These are phyloP conservation scores for Galeopterus variegatus DNA, from an alignment of 2,113 vertebrate species.

Conservation along the genomic window DNA sequence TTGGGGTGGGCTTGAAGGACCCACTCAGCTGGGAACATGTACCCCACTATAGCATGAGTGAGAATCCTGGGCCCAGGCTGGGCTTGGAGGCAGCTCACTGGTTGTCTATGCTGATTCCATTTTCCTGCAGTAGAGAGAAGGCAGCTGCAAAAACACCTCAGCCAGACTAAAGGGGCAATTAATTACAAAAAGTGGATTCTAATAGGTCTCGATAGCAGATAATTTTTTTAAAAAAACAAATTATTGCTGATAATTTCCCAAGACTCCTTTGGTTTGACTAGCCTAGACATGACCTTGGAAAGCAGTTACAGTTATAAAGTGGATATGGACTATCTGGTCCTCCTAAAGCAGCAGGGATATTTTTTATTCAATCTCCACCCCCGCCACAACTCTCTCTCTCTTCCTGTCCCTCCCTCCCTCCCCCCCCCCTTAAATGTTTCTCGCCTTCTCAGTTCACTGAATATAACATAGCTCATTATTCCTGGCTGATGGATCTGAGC, in stretches of 20 bases:
- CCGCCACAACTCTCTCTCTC: no score
- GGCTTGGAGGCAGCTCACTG: not conserved
- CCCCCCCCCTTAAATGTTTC: not conserved
- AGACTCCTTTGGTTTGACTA: no score
- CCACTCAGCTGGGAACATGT: accelerated
- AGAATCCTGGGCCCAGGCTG: no score
- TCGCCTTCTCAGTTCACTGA: not conserved
- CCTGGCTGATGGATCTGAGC: not conserved
- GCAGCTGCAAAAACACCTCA: not conserved
- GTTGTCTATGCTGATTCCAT: not conserved
- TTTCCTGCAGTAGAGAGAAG: no score
- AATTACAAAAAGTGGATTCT: not conserved
- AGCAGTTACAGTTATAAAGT: not conserved
- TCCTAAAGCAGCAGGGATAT: not conserved
- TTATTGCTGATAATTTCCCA: not conserved
- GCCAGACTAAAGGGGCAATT: no score
- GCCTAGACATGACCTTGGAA: not conserved
- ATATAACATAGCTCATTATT: not conserved
- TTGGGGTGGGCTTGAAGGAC: accelerated
- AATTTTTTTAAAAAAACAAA: not conserved
- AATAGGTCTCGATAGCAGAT: not conserved
- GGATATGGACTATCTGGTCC: not conserved
- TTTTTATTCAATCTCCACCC: not conserved
- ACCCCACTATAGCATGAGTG: accelerated
- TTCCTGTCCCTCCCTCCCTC: no score